phyloP scores from a whole-genome alignment of 2,797 vertebrate species.

The Trematomus bernacchii region DNA sequence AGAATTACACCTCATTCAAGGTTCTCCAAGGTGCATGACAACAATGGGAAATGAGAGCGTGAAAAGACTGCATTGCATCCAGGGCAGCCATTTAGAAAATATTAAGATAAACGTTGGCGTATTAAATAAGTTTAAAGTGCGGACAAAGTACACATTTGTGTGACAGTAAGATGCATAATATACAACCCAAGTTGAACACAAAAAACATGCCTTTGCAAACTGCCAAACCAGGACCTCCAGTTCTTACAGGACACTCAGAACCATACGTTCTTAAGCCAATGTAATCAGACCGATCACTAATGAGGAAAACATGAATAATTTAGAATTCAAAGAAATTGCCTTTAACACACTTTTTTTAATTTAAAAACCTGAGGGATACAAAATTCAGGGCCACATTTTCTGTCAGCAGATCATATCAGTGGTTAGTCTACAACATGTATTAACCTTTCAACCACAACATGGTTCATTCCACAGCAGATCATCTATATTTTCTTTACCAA shows the following conservation, averaged over 20 bases:
- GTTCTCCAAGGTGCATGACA: not conserved
- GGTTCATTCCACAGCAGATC: not conserved
- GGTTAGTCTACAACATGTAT: not conserved
- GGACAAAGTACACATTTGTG: not conserved
- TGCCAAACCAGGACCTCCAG: not conserved
- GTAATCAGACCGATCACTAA: not conserved
- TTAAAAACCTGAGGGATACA: constrained; percentile 20
- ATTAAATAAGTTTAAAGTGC: not conserved
- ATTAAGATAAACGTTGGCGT: not conserved
- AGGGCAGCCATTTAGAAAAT: not conserved
- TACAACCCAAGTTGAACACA: not conserved
- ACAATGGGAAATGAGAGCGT: not conserved
- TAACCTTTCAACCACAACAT: not conserved
- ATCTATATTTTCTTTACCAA: not conserved
- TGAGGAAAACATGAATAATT: not conserved
- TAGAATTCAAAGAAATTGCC: not conserved
- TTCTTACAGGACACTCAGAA: too few species aligned
- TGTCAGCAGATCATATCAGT: not conserved
- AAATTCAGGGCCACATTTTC: constrained; percentile 21
- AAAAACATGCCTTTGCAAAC: not conserved
- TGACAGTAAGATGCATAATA: not conserved
- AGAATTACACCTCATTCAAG: not conserved
- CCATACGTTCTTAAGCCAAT: too few species aligned
- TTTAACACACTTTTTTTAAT: constrained; percentile 18
- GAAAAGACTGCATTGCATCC: not conserved